phyloP scores from a whole-genome alignment of 1,140 invertebrate species.

The Neuroterus valhalla region DNA sequence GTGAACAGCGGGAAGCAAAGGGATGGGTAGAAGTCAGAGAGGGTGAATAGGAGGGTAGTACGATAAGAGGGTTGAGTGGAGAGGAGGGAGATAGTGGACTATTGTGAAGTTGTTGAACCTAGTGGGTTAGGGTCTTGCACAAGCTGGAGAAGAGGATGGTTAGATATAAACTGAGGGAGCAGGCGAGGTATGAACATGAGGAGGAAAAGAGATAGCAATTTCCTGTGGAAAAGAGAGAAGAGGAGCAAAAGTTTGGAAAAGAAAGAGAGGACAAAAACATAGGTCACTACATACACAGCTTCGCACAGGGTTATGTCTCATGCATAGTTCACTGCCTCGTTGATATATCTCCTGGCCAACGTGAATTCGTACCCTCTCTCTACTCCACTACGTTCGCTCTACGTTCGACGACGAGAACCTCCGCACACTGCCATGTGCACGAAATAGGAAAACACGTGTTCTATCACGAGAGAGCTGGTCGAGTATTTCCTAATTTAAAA shows the following conservation, averaged over 20 bases:
- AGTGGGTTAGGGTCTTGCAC: conserved; percentile 31
- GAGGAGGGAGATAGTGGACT: conserved; percentile 31
- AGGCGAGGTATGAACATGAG: conserved; percentile 18
- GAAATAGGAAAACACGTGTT: conserved; percentile 6
- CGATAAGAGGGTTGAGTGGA: background rate
- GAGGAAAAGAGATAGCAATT: conserved; percentile 33
- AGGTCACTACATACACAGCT: conserved; percentile 39
- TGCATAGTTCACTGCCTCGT: conserved; percentile 45
- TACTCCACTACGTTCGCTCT: background rate
- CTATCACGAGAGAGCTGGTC: background rate
- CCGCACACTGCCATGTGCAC: background rate
- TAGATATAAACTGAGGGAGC: background rate
- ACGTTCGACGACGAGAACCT: conserved; percentile 1
- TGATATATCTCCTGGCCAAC: conserved; percentile 31
- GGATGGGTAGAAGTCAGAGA: conserved; percentile 27
- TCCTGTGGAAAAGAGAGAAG: background rate
- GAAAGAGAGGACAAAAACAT: conserved; percentile 10
- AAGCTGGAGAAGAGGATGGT: background rate
- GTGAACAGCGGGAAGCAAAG: conserved; percentile 41
- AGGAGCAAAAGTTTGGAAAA: conserved; percentile 6
- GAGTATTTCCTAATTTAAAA: conserved; percentile 27
- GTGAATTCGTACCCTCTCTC: background rate
- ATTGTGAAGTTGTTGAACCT: conserved; percentile 64
- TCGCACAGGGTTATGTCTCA: conserved; percentile 34
- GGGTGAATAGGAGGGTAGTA: background rate